A percentile compares a stretch with the other conserved stretches of the same genome.
Evolutionary conservation across 2,113 vertebrate species (phyloP).

Genomic region (Strigops habroptila): DNA sequence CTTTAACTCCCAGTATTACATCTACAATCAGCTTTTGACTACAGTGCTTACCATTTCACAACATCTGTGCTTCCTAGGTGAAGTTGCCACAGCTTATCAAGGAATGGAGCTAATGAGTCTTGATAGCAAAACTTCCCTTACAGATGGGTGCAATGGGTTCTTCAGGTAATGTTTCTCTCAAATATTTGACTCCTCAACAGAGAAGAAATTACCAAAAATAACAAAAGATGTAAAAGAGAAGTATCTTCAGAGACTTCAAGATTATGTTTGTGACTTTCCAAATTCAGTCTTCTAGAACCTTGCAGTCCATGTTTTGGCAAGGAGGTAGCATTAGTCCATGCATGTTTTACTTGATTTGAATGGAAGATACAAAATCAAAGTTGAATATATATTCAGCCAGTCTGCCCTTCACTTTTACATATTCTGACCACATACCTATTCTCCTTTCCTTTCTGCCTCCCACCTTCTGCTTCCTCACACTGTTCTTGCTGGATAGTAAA

Average conservation of each 20-base stretch:
- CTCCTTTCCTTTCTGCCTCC: background rate
- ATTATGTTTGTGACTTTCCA: background rate
- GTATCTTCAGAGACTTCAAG: background rate
- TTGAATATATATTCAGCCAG: background rate
- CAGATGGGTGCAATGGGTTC: background rate
- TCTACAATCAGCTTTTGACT: background rate
- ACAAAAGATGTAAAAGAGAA: background rate
- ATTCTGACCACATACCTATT: background rate
- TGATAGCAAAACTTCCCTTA: background rate
- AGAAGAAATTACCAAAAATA: background rate
- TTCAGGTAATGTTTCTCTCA: background rate
- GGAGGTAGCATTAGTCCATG: background rate
- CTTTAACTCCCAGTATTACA: background rate
- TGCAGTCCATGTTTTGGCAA: background rate
- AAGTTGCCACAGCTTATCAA: background rate
- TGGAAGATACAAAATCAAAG: background rate
- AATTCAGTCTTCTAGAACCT: background rate
- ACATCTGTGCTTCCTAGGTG: background rate
- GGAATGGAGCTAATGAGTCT: background rate
- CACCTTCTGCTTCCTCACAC: background rate
- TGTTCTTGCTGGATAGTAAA: background rate
- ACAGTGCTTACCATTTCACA: background rate
- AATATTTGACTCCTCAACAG: background rate
- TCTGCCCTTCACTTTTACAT: background rate
- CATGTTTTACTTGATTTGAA: background rate